phyloP scores from a whole-genome alignment of 2,113 vertebrate genomes.

The Prionailurus viverrinus region DNA sequence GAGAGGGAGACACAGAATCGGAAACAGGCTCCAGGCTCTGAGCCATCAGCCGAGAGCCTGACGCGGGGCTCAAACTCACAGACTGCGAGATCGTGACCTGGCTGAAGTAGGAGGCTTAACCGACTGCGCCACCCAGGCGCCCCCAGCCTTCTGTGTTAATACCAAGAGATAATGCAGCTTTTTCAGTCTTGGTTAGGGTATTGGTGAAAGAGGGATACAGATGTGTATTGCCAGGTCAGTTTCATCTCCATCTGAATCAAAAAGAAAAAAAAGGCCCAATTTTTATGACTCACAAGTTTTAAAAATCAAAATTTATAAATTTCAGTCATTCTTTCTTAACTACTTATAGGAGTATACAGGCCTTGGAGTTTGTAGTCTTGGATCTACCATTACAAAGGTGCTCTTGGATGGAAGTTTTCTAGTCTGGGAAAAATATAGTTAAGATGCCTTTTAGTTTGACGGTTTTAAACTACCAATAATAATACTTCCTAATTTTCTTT shows the following conservation, averaged over 20 bases:
- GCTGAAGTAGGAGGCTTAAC: too few species aligned
- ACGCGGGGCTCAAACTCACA: too few species aligned
- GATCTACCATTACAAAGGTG: not conserved
- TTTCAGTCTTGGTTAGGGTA: not conserved
- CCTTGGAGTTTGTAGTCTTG: not conserved
- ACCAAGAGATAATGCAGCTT: not conserved
- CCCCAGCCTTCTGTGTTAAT: not conserved
- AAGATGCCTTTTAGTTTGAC: not conserved
- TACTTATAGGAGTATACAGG: not conserved
- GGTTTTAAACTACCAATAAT: not conserved
- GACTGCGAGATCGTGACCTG: too few species aligned
- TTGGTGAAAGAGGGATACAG: not conserved
- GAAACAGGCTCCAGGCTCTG: too few species aligned
- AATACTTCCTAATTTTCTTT: constrained; percentile 48
- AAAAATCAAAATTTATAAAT: not conserved
- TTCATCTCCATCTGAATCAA: not conserved
- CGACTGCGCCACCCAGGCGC: too few species aligned
- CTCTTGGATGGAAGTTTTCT: not conserved
- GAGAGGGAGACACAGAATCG: too few species aligned
- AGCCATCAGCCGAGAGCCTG: too few species aligned
- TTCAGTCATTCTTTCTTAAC: not conserved
- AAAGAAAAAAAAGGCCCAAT: not conserved
- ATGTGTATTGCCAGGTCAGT: not conserved
- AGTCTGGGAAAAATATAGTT: not conserved
- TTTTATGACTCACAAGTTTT: not conserved